These are phyloP conservation scores for Catharus ustulatus DNA, from an alignment of 2,797 vertebrate genomes.

Conservation along the genomic window DNA sequence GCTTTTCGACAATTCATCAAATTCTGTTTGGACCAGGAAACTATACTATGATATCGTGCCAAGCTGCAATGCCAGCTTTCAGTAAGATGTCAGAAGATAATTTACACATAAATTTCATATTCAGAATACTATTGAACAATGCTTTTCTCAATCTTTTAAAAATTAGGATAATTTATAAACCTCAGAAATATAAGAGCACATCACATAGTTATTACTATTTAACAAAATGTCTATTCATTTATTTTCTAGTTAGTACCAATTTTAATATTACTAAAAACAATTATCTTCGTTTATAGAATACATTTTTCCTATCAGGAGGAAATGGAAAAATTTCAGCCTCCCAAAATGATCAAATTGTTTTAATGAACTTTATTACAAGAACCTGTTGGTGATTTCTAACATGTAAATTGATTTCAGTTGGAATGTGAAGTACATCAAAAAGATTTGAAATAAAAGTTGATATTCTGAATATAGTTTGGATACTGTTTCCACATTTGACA, in stretches of 20 bases:
- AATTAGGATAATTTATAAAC: neutral
- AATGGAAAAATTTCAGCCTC: neutral
- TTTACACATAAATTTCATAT: conserved; percentile 34
- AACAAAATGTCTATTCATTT: neutral
- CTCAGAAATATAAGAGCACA: neutral
- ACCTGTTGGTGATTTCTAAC: neutral
- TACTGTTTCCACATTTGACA: neutral
- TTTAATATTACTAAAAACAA: neutral
- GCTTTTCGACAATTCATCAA: conserved; percentile 54
- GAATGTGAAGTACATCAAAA: neutral
- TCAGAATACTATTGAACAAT: neutral
- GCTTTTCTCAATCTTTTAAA: neutral
- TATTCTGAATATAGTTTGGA: neutral
- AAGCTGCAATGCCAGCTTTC: conserved; percentile 50
- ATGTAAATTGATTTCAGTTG: neutral
- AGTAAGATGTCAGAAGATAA: conserved; percentile 59
- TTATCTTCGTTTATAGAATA: neutral
- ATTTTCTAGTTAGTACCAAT: neutral
- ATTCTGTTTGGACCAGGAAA: conserved; percentile 33
- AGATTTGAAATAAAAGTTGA: neutral
- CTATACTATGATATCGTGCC: conserved; percentile 5
- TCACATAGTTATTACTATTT: neutral
- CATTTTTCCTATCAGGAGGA: neutral
- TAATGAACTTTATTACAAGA: conserved; percentile 16
- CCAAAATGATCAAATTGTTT: neutral